Conservation (phyloP, 2,113 vertebrate genomes). For the Rhineura floridana region DNA sequence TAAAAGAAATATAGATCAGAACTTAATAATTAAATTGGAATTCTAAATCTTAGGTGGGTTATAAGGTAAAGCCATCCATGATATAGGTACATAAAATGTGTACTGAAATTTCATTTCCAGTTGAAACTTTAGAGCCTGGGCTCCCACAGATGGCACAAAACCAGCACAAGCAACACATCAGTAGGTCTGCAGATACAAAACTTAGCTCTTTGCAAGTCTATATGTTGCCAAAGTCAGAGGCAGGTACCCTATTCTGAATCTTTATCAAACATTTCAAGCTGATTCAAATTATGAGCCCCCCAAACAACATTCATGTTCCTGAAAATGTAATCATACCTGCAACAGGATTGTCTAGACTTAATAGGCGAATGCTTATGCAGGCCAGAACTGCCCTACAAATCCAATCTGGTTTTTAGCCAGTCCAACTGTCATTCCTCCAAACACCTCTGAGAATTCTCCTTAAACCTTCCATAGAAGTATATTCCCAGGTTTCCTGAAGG, state of each 20-base stretch:
- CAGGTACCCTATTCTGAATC: too few relatives aligned
- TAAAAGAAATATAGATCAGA: accelerated
- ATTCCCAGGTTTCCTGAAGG: neutral
- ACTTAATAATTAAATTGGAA: neutral
- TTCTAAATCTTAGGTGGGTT: neutral
- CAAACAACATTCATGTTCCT: too few relatives aligned
- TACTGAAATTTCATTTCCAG: neutral
- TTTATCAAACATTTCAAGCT: too few relatives aligned
- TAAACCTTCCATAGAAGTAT: neutral
- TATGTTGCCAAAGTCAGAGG: too few relatives aligned
- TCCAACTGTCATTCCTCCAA: too few relatives aligned
- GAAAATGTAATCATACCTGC: too few relatives aligned
- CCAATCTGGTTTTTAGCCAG: too few relatives aligned
- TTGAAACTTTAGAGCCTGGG: neutral
- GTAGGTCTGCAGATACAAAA: neutral
- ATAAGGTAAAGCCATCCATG: neutral
- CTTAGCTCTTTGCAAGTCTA: neutral
- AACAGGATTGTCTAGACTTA: too few relatives aligned
- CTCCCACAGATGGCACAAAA: neutral
- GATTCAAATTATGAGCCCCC: too few relatives aligned
- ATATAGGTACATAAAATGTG: neutral
- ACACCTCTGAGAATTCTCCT: neutral
- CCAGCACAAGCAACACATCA: neutral
- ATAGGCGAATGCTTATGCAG: too few relatives aligned
- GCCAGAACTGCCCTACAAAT: too few relatives aligned